Conservation (phyloP, 2,888 invertebrate genomes). For the Neuroscelio doddi region DNA sequence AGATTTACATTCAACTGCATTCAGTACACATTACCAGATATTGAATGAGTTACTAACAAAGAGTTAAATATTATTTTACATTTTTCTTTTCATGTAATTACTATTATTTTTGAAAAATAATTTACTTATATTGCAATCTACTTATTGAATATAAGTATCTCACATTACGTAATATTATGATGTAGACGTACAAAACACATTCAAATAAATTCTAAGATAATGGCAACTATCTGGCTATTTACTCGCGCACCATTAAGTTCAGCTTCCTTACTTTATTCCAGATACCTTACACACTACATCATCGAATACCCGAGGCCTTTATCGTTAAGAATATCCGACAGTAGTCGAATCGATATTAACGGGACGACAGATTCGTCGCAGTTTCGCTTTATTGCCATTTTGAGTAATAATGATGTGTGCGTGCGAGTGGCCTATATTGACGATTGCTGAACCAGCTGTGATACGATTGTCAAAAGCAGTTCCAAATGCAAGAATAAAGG, state of each 20-base stretch:
- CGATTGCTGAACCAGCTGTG: conserved; percentile 38
- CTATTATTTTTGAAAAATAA: no score
- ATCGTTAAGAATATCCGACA: conserved; percentile 21
- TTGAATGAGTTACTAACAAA: no score
- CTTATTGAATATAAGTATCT: no score
- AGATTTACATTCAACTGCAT: no score
- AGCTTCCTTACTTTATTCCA: conserved; percentile 27
- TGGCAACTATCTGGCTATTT: conserved; percentile 26
- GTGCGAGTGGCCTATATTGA: conserved; percentile 38
- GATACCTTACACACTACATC: conserved; percentile 22
- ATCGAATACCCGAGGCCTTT: conserved; percentile 6
- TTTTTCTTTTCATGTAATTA: no score
- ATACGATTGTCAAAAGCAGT: conserved; percentile 40
- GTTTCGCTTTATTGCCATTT: conserved; percentile 38
- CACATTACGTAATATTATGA: no score
- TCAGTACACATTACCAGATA: no score
- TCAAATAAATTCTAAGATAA: conserved; percentile 28
- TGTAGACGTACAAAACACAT: conserved; percentile 12
- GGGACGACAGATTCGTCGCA: conserved; percentile 34
- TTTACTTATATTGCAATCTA: no score
- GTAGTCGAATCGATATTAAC: conserved; percentile 31
- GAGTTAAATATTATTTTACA: no score
- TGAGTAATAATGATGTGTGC: conserved; percentile 38
- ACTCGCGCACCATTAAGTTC: conserved; percentile 37
- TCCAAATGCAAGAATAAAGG: conserved; percentile 19